Evolutionary conservation across 2,797 vertebrate genomes (phyloP).

Genomic region (Enteromius anoplus): DNA sequence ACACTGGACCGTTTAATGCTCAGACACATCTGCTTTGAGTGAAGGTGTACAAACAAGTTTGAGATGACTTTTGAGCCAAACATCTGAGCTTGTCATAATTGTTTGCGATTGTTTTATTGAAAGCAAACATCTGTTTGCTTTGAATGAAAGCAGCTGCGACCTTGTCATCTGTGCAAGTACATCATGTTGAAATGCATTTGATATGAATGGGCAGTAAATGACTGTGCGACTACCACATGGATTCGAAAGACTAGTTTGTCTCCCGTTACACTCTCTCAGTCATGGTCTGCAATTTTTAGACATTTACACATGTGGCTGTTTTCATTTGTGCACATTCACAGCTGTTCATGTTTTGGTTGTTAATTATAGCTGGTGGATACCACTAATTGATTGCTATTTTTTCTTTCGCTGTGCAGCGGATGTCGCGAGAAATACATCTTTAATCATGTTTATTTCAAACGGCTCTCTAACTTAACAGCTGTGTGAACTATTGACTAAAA

Average conservation of each 20-base stretch:
- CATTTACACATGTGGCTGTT: constrained; percentile 25
- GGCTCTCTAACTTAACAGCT: not conserved
- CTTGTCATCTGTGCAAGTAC: constrained; percentile 32
- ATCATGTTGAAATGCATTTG: constrained; percentile 33
- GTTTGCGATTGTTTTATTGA: constrained; percentile 20
- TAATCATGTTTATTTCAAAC: not conserved
- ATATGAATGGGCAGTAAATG: constrained; percentile 41
- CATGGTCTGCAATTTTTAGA: constrained; percentile 22
- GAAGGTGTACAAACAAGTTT: not conserved
- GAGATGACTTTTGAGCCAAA: not conserved
- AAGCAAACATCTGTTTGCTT: constrained; percentile 45
- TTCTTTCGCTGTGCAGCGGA: not conserved
- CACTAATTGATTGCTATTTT: constrained; percentile 21
- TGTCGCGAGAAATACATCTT: not conserved
- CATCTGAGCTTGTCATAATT: constrained; percentile 28
- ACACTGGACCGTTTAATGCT: constrained; percentile 15
- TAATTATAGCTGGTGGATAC: constrained; percentile 11
- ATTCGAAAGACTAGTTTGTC: constrained; percentile 15
- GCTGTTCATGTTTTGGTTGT: constrained; percentile 36
- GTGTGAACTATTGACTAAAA: not conserved
- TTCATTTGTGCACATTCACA: constrained; percentile 18
- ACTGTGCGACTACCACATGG: not conserved
- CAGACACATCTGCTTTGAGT: constrained; percentile 20
- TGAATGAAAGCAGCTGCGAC: constrained; percentile 47
- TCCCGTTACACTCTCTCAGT: not conserved